phyloP scores from a whole-genome alignment of 1,140 invertebrate species.

The Drosophila mojavensis region DNA sequence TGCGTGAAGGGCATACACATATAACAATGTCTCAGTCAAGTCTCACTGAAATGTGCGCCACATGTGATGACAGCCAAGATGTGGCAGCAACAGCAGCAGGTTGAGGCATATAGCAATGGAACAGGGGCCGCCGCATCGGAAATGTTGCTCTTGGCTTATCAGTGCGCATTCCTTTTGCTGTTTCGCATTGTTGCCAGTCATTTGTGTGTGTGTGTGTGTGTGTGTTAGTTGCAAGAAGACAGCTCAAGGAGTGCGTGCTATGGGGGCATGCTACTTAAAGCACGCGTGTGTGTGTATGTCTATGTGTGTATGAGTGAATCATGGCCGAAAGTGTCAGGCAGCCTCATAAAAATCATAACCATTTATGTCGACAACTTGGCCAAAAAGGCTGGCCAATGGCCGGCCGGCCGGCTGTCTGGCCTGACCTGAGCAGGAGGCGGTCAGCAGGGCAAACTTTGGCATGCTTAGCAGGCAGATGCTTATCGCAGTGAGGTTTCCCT shows the following conservation, averaged over 20 bases:
- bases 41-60: slow-evolving; percentile 25
- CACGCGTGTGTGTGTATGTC: background rate
- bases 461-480: slow-evolving; percentile 31
- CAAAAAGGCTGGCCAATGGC: slow-evolving; percentile 26
- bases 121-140: slow-evolving; percentile 48
- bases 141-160: slow-evolving; percentile 59
- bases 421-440: slow-evolving; percentile 8
- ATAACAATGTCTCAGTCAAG: slow-evolving; percentile 52
- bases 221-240: background rate
- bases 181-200: slow-evolving; percentile 44
- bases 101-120: slow-evolving; percentile 4
- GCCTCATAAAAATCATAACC: slow-evolving; percentile 79
- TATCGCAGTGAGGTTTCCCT: slow-evolving; percentile 49
- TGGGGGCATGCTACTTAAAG: slow-evolving; percentile 13
- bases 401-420: background rate
- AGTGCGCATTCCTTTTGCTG: slow-evolving; percentile 49
- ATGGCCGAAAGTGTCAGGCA: slow-evolving; percentile 63
- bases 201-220: background rate
- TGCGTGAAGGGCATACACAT: background rate
- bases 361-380: slow-evolving; percentile 56
- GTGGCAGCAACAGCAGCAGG: slow-evolving; percentile 15
- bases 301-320: slow-evolving; percentile 45
- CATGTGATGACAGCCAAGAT: slow-evolving; percentile 48
- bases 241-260: background rate
- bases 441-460: slow-evolving; percentile 3